Conservation (phyloP, 2,888 invertebrate species). For the Allygus modestus region DNA sequence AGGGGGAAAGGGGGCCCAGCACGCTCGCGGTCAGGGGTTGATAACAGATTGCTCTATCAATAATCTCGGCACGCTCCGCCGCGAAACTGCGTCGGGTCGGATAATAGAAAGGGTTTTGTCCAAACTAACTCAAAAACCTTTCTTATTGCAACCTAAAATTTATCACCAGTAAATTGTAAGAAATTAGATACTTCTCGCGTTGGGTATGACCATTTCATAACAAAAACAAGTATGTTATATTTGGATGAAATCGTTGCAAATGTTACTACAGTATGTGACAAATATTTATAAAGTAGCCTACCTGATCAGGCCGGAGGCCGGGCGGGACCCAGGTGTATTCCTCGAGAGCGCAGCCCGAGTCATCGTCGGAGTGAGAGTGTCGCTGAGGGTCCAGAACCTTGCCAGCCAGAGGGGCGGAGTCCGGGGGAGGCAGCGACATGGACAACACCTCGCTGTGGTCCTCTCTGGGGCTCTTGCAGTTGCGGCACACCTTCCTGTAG, state of each 20-base stretch:
- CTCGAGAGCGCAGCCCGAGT: constrained; percentile 97
- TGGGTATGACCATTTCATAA: no score
- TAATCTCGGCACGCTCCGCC: neutral
- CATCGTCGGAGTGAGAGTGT: constrained; percentile 97
- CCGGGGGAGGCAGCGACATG: constrained; percentile 55
- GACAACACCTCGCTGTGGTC: constrained; percentile 71
- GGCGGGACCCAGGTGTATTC: constrained; percentile 99
- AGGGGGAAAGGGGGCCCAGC: neutral
- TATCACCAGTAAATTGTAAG: no score
- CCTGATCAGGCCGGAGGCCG: constrained; percentile 97
- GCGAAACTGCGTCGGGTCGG: neutral
- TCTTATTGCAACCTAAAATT: no score
- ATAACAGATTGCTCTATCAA: constrained; percentile 26
- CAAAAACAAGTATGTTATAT: no score
- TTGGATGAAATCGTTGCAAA: no score
- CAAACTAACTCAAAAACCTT: no score
- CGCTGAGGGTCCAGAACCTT: constrained; percentile 84
- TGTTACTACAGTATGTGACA: no score
- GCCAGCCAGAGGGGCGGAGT: constrained; percentile 76
- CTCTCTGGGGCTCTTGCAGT: constrained; percentile 82
- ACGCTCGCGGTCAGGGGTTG: constrained; percentile 23
- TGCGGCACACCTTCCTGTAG: constrained; percentile 50
- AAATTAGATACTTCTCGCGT: no score
- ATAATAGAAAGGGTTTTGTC: neutral
- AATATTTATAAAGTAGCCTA: constrained; percentile 77